These are phyloP conservation scores for Aradus depressus DNA, from an alignment of 2,888 invertebrate genomes.

Conservation along the genomic window DNA sequence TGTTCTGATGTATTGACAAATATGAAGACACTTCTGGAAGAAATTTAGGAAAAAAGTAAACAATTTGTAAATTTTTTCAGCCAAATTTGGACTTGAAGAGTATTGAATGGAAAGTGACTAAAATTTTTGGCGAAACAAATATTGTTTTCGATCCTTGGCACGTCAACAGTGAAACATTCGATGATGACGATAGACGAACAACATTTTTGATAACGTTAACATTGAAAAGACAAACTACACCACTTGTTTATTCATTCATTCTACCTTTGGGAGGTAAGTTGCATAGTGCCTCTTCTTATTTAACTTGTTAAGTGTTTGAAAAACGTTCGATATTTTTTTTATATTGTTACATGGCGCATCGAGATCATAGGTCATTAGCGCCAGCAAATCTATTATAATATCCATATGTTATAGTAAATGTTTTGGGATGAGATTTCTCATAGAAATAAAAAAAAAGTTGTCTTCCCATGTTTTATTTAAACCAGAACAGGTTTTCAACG, in stretches of 20 bases:
- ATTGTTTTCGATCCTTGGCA: slow-evolving; percentile 8
- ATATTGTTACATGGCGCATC: not conserved
- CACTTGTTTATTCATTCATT: slow-evolving; percentile 6
- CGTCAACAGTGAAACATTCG: not conserved
- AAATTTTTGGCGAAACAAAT: slow-evolving; percentile 6
- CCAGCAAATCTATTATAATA: too few species aligned
- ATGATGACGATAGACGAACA: not conserved
- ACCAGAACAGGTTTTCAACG: too few species aligned
- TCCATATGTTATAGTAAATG: too few species aligned
- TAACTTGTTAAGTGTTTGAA: not conserved
- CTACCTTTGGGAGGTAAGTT: slow-evolving; percentile 5
- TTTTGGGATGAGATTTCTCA: too few species aligned
- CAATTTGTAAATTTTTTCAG: not conserved
- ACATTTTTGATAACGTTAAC: not conserved
- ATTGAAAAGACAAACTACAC: slow-evolving; percentile 4
- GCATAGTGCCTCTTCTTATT: not conserved
- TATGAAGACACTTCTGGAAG: too few species aligned
- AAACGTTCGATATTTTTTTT: not conserved
- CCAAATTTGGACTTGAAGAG: slow-evolving; percentile 4
- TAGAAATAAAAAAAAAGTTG: too few species aligned
- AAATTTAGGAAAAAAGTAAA: too few species aligned
- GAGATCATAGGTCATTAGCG: too few species aligned
- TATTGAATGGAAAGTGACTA: slow-evolving; percentile 7
- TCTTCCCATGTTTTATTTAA: too few species aligned
- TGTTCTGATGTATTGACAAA: too few species aligned